Base-by-base conservation (phyloP, 2,113 vertebrate genomes). In the Rhagologus leucostigma region DNA sequence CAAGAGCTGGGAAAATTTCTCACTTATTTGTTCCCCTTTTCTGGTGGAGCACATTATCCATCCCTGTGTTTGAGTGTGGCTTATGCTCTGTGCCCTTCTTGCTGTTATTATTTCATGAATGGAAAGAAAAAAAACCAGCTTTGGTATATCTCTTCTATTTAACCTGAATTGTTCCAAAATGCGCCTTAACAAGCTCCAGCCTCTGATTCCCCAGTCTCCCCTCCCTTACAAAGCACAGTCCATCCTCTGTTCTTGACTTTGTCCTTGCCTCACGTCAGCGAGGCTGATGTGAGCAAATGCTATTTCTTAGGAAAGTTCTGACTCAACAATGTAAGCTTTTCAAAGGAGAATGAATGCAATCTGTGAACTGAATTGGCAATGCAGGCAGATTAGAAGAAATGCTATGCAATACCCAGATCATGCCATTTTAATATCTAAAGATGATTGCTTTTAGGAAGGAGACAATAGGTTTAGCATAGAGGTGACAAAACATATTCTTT, bases 371-470 rank as follows among this genome's bases (percentile, higher is more conserved):
- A 97, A 97, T 93, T 95, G 96, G 96, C 93, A 97, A 96, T 96
- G 89, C 86, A 84, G 50, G 71, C 59, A 71, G 52, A 97, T 98
- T 96, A 96, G 96, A 97, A 95, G 90, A 96, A 98, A 96, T 53
- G 47, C 79, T 92, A 93, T 63, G 75, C 67, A 55, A 78, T 95
- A 95, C 87, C 94, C 82, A 88, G 95, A 89, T 95, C 87, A 23
- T 88, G 89, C 92, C 93, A 93, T 94, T 91, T 87, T 96, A 95
- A 94, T 94, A 96, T 96, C 97, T 96, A 95, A 97, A 97, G 95
- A 97, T 97, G 96, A 97, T 96, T 97, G 97, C 96, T 98, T 98
- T 97, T 92, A 95, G 93, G 93, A 95, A 94, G 95, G 93, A 97
- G 93, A 96, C 93, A 96, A 95, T 90, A 71, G 93, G 69, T 97